Base-by-base conservation (phyloP, 2,797 vertebrate species). In the Rhabdomys pumilio region DNA sequence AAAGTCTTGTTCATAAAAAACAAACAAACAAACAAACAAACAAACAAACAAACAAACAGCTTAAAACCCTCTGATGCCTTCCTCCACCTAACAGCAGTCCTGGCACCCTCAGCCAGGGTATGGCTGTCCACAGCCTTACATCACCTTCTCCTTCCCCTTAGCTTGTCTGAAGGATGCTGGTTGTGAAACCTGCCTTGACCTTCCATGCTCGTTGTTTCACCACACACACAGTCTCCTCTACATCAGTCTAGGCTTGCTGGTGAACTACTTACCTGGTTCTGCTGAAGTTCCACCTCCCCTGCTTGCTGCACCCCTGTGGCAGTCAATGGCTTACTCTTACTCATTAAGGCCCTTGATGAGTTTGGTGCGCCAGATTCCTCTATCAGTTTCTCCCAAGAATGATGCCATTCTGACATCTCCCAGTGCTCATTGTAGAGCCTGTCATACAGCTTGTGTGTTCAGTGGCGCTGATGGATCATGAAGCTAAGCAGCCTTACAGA, bases 361-460 rank as follows among this genome's bases (percentile, higher is more conserved):
- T 6, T 26, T 7, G 72, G 31, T n/a, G 73, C 0, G 0, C 13
- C 1, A 7, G 72, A 34, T 34, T 73, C 47, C 38, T 50, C 41
- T 44, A 6, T 17, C 75, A 63, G 61, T 5, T 41, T n/a, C 47
- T 61, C 59, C 0, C 6, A 80, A 65, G 61, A n/a, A 15, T 53
- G 3, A 53, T 14, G 31, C 7, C 50, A 65, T 55, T 90, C 57
- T 19, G 14, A 44, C 24, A n/a, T 20, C 53, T n/a, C 19, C 41
- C 2, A 44, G 29, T 1, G 44, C 41, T 67, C 14, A 1, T 22
- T 19, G 55, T 14, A 19, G 82, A n/a, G 79, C n/a, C 67, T n/a
- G 15, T 29, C 38, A 50, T 29, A 31, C 19, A n/a, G 69, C 31
- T 65, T 14, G 9, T 22, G 57, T 15, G 31, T 69, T 47, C 67